Percentiles rank a stretch among this genome's conserved stretches.
Conservation (phyloP, 2,113 vertebrate species). For the Prinia subflava region DNA sequence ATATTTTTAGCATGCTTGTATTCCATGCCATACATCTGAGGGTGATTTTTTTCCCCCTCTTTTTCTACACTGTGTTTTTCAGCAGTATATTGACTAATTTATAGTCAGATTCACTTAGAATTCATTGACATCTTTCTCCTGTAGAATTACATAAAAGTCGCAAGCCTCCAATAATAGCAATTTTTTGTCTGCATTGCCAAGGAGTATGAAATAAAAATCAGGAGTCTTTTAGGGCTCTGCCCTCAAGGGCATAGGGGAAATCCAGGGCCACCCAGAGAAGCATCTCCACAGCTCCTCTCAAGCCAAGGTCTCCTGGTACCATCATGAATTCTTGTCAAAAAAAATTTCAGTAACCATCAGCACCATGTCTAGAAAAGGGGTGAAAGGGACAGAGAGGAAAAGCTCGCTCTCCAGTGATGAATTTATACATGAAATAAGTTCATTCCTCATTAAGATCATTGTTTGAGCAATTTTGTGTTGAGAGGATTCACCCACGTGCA, state of each 20-base stretch:
- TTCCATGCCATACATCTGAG: not conserved
- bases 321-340: not conserved
- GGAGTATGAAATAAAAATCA: not conserved
- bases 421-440: not conserved
- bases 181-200: not conserved
- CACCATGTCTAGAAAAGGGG: not conserved
- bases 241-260: not conserved
- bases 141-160: not conserved
- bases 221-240: not conserved
- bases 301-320: not conserved
- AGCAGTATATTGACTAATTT: not conserved
- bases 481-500: not conserved
- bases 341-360: not conserved
- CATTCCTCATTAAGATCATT: not conserved
- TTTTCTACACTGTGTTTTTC: not conserved
- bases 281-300: not conserved
- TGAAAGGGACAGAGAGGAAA: not conserved
- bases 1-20: not conserved
- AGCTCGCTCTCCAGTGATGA: accelerated
- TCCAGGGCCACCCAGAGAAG: not conserved
- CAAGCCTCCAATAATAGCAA: not conserved
- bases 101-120: not conserved
- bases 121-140: not conserved
- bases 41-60: not conserved
- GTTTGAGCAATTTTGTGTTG: not conserved